Base-by-base conservation (phyloP, 2,888 invertebrate genomes). In the Eupithecia dodoneata region DNA sequence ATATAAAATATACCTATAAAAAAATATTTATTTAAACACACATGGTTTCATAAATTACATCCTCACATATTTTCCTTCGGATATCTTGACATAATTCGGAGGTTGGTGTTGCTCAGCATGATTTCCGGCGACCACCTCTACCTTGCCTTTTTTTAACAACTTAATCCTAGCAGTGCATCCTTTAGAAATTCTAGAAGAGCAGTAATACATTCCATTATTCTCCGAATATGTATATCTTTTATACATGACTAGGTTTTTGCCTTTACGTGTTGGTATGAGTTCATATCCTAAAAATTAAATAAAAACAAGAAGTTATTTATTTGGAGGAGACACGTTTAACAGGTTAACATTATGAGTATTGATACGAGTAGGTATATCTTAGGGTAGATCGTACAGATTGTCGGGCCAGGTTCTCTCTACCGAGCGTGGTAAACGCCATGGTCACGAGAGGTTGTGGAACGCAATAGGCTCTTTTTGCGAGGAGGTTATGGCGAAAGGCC, bases 201-300 rank as follows among this genome's bases (percentile, higher is more conserved):
- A 73, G 18, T 55, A 55, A 55, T 67, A 73, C 44, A 76, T 65
- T 41, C 52, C 49, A 30, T n/a, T 6, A 59, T 13, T 41, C 13
- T 67, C 52, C n/a, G 67, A 73, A 52, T 55, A 73, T 12, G 73
- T 73, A 49, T 44, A 67, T 30, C 67, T 44, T 30, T 47, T 52
- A 67, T 67, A 73, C 67, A 73, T 67, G 3, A 73, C 67, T 9
- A 73, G 9, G 44, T 73, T 4, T 44, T 55, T 67, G 2, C 73
- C 73, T 41, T 10, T 73, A 4, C 12, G n/a, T 15, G 73, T 52
- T 41, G 73, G 73, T 73, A 73, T 41, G 44, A 85, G 83, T 42
- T 78, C 73, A 69, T 81, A 83, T 41, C 73, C 73, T 84, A 81
- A 44, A 83, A 83, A 45, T 63, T 42, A 10, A 9, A 52, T 52